These are phyloP conservation scores for Meteorus sp. DNA, from an alignment of 1,140 invertebrate species.

Conservation along the genomic window DNA sequence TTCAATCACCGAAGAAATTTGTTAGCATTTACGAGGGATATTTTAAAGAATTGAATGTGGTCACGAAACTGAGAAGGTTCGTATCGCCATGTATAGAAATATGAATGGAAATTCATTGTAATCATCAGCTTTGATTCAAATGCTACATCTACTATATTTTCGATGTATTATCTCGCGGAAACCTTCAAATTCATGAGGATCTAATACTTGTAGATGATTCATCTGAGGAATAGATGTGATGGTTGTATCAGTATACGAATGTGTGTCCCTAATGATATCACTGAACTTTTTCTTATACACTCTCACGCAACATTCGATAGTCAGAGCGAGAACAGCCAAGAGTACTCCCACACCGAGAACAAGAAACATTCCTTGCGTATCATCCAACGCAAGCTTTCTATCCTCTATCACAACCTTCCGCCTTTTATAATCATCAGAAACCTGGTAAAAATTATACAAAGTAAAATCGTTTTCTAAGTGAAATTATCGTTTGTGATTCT, in stretches of 20 bases:
- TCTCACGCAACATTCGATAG: conserved; percentile 52
- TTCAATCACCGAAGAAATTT: too few species aligned
- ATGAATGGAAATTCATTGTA: not conserved
- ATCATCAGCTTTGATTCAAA: not conserved
- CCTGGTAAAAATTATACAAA: conserved; percentile 16
- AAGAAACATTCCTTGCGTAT: conserved; percentile 78
- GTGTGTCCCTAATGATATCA: not conserved
- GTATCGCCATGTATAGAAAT: too few species aligned
- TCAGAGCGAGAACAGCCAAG: conserved; percentile 61
- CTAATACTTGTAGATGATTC: conserved; percentile 4
- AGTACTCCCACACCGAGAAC: conserved; percentile 69
- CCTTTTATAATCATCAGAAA: conserved; percentile 18
- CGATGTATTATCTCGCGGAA: too few species aligned
- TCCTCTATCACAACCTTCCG: conserved; percentile 61
- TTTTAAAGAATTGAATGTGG: too few species aligned
- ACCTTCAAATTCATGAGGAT: conserved; percentile 8
- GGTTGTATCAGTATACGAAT: not conserved
- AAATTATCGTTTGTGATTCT: conserved; percentile 3
- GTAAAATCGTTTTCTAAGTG: too few species aligned
- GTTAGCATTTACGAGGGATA: too few species aligned
- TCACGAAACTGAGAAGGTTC: too few species aligned
- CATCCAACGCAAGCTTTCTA: conserved; percentile 69
- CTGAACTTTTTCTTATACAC: conserved; percentile 11
- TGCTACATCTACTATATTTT: conserved; percentile 14
- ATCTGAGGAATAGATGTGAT: conserved; percentile 5